Evolutionary conservation across 1,140 invertebrate species (phyloP).

Genomic region (Neotoxoptera formosana): DNA sequence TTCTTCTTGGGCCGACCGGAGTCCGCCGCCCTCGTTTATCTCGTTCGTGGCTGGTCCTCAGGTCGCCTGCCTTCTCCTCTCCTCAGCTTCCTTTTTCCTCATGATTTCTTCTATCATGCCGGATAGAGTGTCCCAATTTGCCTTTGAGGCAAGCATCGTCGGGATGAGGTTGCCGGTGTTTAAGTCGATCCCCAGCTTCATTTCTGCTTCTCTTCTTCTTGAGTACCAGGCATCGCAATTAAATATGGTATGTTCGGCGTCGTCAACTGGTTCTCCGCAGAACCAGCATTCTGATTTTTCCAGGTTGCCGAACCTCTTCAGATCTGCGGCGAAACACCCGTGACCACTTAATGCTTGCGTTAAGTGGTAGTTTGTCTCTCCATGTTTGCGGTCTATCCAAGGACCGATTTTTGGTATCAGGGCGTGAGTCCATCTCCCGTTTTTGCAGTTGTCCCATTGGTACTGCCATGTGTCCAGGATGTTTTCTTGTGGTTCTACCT

Average conservation of each 20-base stretch:
- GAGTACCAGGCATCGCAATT: not conserved
- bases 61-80: not conserved
- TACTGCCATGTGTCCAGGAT: not conserved
- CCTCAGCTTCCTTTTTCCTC: not conserved
- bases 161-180: accelerated
- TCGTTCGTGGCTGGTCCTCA: too few relatives aligned
- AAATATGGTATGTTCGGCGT: not conserved
- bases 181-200: not conserved
- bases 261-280: not conserved
- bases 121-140: not conserved
- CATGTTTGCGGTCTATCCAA: not conserved
- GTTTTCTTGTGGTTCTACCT: accelerated
- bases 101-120: not conserved
- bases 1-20: too few relatives aligned
- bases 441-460: not conserved
- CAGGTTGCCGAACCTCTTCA: not conserved
- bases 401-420: not conserved
- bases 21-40: too few relatives aligned
- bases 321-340: not conserved
- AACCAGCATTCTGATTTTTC: not conserved
- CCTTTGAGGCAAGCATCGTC: not conserved
- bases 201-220: not conserved
- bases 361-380: not conserved
- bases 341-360: not conserved
- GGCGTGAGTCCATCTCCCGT: not conserved